phyloP scores from a whole-genome alignment of 2,888 invertebrate genomes.

The Zonitis immaculata region DNA sequence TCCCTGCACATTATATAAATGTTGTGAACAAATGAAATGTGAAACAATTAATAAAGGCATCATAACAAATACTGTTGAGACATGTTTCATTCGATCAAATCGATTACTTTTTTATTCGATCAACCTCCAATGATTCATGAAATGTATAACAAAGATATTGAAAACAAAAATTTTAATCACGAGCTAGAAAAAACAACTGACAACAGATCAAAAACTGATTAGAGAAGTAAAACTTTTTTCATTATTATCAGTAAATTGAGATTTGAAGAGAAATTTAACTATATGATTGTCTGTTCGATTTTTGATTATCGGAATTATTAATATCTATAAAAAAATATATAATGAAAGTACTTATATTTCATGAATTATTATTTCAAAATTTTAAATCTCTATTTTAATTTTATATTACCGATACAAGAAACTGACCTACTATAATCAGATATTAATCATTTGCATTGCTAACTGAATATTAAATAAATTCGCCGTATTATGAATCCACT shows the following conservation, averaged over 20 bases:
- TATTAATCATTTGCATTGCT: conserved; percentile 25
- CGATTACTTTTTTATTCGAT: conserved; percentile 8
- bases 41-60: conserved; percentile 25
- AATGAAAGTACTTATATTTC: too few relatives aligned
- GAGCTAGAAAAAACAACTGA: too few relatives aligned
- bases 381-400: conserved; percentile 6
- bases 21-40: conserved; percentile 18
- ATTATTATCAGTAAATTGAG: too few relatives aligned
- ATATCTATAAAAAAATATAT: too few relatives aligned
- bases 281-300: too few relatives aligned
- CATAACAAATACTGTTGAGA: conserved; percentile 18
- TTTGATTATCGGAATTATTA: too few relatives aligned
- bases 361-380: conserved; percentile 13
- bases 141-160: too few relatives aligned
- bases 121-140: conserved; percentile 2
- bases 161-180: too few relatives aligned
- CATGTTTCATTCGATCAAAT: conserved; percentile 10
- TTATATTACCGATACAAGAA: neutral
- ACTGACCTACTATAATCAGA: conserved; percentile 15
- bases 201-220: too few relatives aligned
- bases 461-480: conserved; percentile 21
- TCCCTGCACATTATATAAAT: conserved; percentile 17
- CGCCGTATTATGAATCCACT: conserved; percentile 20
- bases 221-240: too few relatives aligned
- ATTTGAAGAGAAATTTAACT: too few relatives aligned